Evolutionary conservation across 1,140 invertebrate species (phyloP).

Genomic region (Drosophila pachea): DNA sequence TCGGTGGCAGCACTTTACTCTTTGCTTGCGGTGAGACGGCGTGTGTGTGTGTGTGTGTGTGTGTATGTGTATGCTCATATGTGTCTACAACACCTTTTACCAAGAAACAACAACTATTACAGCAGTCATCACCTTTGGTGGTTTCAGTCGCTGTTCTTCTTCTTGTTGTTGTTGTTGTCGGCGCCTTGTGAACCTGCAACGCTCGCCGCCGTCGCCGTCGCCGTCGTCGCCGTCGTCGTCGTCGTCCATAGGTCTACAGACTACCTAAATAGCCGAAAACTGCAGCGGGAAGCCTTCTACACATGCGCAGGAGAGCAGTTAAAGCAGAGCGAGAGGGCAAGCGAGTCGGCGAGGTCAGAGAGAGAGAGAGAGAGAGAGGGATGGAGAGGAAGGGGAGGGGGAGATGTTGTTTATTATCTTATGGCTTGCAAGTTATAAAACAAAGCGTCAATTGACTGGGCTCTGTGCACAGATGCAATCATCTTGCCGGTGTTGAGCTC

Average conservation of each 20-base stretch:
- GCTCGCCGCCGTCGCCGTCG: conserved; percentile 22
- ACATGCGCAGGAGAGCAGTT: not conserved
- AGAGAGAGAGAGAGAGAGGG: conserved; percentile 21
- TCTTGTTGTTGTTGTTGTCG: conserved; percentile 40
- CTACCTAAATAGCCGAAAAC: conserved; percentile 69
- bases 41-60: conserved; percentile 19
- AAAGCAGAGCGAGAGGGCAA: conserved; percentile 3
- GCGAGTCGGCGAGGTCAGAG: not conserved
- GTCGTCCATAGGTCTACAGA: conserved; percentile 48
- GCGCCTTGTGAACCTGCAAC: conserved; percentile 68
- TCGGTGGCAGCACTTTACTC: conserved; percentile 38
- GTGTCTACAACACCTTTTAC: conserved; percentile 72
- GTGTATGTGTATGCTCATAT: conserved; percentile 23
- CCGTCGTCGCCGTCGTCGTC: conserved; percentile 27
- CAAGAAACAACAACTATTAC: conserved; percentile 75
- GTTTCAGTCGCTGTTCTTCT: conserved; percentile 47
- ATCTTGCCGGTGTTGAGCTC: conserved; percentile 19
- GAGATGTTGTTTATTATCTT: conserved; percentile 69
- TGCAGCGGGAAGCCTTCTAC: conserved; percentile 34
- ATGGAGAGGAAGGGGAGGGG: too few species aligned
- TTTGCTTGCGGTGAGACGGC: conserved; percentile 45
- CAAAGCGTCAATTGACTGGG: conserved; percentile 75
- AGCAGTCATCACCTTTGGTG: conserved; percentile 76
- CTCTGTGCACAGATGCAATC: conserved; percentile 47
- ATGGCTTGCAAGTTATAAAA: conserved; percentile 73